Evolutionary conservation across 2,888 invertebrate genomes (phyloP).

Genomic region (Leucania comma): DNA sequence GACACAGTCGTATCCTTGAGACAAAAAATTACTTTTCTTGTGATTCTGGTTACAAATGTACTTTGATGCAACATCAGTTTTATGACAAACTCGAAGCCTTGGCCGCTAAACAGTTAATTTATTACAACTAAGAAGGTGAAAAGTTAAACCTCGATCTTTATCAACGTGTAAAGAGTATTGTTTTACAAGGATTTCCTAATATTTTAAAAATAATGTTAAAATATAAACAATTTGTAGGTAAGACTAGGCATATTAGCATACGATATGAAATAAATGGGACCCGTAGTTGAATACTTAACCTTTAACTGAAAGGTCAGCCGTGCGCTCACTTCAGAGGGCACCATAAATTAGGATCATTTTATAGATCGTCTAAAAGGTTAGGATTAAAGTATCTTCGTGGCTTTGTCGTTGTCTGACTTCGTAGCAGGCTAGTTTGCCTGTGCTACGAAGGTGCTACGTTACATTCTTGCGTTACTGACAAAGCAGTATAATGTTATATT

Average conservation of each 20-base stretch:
- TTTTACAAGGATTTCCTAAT: conserved; percentile 52
- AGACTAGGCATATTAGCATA: conserved; percentile 8
- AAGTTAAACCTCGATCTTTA: conserved; percentile 58
- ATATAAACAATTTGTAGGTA: conserved; percentile 21
- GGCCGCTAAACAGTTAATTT: conserved; percentile 45
- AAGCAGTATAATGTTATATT: too few relatives aligned
- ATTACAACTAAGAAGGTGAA: conserved; percentile 55
- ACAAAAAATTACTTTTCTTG: conserved; percentile 18
- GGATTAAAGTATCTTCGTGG: conserved; percentile 25
- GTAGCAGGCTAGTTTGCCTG: conserved; percentile 11
- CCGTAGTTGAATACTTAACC: conserved; percentile 51
- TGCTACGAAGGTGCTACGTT: conserved; percentile 26
- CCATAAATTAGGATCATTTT: conserved; percentile 52
- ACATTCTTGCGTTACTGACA: not conserved
- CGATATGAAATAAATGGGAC: conserved; percentile 32
- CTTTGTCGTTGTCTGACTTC: conserved; percentile 19
- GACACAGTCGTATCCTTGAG: conserved; percentile 25
- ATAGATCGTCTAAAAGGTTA: conserved; percentile 54
- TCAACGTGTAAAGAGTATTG: conserved; percentile 47
- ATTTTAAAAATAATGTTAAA: conserved; percentile 31
- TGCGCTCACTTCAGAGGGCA: conserved; percentile 46
- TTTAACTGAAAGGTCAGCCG: conserved; percentile 62
- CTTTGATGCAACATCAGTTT: conserved; percentile 35
- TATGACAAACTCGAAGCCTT: conserved; percentile 33
- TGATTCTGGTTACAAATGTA: not conserved